Conservation (phyloP, 30 jellyfish, hydroid and myxozoan species). For the Chironex yamaguchii region DNA sequence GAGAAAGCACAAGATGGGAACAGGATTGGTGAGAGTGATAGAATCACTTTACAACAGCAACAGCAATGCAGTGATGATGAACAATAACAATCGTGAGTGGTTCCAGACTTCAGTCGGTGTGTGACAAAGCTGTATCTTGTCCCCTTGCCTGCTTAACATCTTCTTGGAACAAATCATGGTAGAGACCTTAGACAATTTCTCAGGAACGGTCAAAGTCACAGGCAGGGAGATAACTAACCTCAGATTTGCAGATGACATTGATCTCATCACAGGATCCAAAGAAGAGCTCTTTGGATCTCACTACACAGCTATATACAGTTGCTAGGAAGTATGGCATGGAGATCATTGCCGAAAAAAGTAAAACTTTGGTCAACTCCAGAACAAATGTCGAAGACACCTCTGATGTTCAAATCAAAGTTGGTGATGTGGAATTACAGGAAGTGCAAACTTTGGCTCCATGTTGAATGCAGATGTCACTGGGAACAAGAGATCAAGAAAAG, state of each 20-base stretch:
- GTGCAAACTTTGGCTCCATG: too few relatives aligned
- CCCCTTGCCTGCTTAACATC: slow-evolving; percentile 65
- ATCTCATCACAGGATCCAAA: slow-evolving; percentile 26
- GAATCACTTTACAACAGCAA: slow-evolving; percentile 51
- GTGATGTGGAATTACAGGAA: slow-evolving; percentile 20
- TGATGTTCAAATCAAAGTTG: slow-evolving; percentile 8
- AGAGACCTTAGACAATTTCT: slow-evolving; percentile 28
- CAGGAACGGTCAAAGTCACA: slow-evolving; percentile 50
- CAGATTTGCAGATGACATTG: slow-evolving; percentile 65
- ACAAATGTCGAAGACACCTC: neutral
- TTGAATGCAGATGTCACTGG: too few relatives aligned
- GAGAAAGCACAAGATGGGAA: slow-evolving; percentile 47
- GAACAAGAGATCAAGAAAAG: too few relatives aligned
- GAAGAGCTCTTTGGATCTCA: slow-evolving; percentile 57
- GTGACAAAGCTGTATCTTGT: slow-evolving; percentile 61
- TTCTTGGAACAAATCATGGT: slow-evolving; percentile 58
- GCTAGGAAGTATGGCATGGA: slow-evolving; percentile 60
- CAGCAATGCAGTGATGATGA: slow-evolving; percentile 30
- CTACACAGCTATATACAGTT: slow-evolving; percentile 22
- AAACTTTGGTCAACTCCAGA: slow-evolving; percentile 36
- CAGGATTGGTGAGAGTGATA: slow-evolving; percentile 57
- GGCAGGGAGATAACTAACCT: slow-evolving; percentile 57
- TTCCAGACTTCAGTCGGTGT: slow-evolving; percentile 54
- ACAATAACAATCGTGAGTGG: slow-evolving; percentile 21
- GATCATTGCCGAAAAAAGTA: slow-evolving; percentile 54